Evolutionary conservation across 2,113 vertebrate genomes (phyloP).

Genomic region (Aepyceros melampus): DNA sequence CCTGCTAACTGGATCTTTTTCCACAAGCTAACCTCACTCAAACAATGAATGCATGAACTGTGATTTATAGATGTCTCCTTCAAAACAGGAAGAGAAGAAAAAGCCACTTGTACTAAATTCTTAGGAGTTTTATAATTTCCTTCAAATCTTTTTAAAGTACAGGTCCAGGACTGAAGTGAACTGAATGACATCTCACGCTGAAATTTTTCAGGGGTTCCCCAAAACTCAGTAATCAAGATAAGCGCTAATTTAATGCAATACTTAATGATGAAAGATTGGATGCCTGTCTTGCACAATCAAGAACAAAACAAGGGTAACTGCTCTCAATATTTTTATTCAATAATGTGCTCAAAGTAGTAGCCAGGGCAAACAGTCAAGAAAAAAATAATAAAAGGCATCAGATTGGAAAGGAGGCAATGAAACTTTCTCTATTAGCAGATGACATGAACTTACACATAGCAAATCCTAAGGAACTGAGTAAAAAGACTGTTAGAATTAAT

Average conservation of each 20-base stretch:
- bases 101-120: background rate
- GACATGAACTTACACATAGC: background rate
- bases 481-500: background rate
- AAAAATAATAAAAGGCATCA: background rate
- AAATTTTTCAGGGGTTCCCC: background rate
- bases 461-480: background rate
- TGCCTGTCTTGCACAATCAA: background rate
- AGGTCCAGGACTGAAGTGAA: background rate
- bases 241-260: background rate
- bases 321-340: background rate
- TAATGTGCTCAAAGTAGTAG: background rate
- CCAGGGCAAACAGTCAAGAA: background rate
- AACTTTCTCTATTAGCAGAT: background rate
- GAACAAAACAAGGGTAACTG: background rate
- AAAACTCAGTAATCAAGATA: background rate
- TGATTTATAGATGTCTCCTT: slow-evolving; percentile 1
- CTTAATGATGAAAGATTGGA: background rate
- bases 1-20: background rate
- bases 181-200: background rate
- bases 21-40: slow-evolving; percentile 1
- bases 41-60: background rate
- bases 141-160: background rate
- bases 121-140: background rate
- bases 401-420: background rate
- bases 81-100: background rate